Conservation (phyloP, 2,888 invertebrate genomes). For the Phengaris alcon region DNA sequence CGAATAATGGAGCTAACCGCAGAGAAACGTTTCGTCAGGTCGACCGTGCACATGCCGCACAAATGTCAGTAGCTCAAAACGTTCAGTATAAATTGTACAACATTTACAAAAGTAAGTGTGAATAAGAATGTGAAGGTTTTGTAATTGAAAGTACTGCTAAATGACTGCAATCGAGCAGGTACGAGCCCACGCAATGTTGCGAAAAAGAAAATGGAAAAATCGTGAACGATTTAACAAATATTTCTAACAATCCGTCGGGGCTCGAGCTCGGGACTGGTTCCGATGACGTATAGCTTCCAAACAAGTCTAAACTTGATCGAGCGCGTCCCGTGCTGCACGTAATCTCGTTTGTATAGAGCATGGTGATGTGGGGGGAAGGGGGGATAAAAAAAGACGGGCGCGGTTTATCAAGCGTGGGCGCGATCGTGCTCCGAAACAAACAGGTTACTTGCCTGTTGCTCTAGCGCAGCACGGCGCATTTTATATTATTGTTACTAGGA, state of each 20-base stretch:
- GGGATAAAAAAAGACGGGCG: constrained; percentile 56
- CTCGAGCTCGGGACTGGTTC: constrained; percentile 37
- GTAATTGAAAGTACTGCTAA: constrained; percentile 19
- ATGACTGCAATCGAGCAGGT: neutral
- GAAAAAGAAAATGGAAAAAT: constrained; percentile 21
- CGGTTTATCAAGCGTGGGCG: constrained; percentile 75
- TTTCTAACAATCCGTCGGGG: constrained; percentile 39
- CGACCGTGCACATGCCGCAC: constrained; percentile 41
- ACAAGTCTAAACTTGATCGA: constrained; percentile 66
- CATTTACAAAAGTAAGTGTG: constrained; percentile 20
- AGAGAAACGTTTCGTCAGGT: constrained; percentile 1
- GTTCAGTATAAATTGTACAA: constrained; percentile 1
- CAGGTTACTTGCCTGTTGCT: constrained; percentile 65
- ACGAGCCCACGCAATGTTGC: neutral
- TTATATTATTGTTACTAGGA: constrained; percentile 63
- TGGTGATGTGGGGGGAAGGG: constrained; percentile 39
- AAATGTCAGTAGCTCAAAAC: constrained; percentile 43
- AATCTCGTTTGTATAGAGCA: constrained; percentile 39
- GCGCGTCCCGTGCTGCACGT: constrained; percentile 47
- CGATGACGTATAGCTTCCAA: constrained; percentile 43
- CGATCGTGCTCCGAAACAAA: constrained; percentile 65
- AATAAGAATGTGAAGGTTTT: neutral
- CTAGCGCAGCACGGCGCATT: constrained; percentile 56
- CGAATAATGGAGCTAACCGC: constrained; percentile 22
- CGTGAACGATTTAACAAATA: constrained; percentile 39